Conservation (phyloP, 2,797 vertebrate genomes). For the Picus viridis region DNA sequence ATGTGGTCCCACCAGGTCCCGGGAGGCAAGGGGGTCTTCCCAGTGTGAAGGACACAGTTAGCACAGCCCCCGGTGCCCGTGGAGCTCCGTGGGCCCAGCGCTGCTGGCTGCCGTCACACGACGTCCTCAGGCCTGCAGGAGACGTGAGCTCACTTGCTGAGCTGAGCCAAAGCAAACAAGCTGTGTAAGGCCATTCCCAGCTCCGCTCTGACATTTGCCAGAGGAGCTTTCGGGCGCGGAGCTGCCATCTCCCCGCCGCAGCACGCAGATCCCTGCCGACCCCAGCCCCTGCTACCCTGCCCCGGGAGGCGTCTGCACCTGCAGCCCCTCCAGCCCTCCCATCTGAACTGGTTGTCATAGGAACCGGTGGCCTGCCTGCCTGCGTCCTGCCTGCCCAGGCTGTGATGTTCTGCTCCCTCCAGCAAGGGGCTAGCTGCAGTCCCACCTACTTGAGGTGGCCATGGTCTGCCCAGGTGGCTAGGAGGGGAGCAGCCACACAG, state of each 20-base stretch:
- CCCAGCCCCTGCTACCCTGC: not conserved
- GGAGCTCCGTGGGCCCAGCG: not conserved
- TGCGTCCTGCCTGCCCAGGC: not conserved
- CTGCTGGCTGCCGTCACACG: not conserved
- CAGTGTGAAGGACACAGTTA: not conserved
- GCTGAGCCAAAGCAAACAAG: not conserved
- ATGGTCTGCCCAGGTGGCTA: accelerated
- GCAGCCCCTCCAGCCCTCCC: not conserved
- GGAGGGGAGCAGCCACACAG: not conserved
- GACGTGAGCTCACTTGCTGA: constrained; percentile 7
- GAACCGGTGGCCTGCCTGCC: not conserved
- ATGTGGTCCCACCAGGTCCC: not conserved
- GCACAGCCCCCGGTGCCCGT: accelerated
- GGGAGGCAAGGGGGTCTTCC: accelerated
- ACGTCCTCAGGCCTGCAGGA: not conserved
- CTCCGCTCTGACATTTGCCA: not conserved
- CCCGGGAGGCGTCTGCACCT: not conserved
- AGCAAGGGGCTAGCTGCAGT: accelerated
- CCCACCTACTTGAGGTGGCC: accelerated
- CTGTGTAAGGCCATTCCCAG: not conserved
- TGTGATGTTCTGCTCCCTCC: not conserved
- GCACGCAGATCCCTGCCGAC: accelerated
- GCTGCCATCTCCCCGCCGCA: not conserved
- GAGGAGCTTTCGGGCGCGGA: not conserved
- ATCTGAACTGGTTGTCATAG: constrained; percentile 25